A percentile compares a stretch with the other conserved stretches of the same genome.
Conservation (phyloP, 2,888 invertebrate species). For the Lapara coniferarum region DNA sequence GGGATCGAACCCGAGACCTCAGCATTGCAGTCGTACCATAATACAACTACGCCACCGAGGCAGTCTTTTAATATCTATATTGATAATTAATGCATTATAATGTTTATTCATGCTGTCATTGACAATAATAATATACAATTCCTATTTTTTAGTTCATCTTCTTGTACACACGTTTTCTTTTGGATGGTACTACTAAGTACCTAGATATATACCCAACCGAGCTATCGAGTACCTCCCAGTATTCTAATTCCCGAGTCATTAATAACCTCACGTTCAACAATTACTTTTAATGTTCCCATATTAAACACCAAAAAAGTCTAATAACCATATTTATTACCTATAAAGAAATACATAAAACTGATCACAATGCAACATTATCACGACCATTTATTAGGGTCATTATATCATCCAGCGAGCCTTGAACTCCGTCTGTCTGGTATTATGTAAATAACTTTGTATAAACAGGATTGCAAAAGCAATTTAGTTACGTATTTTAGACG, state of each 20-base stretch:
- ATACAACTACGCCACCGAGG: no score
- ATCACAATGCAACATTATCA: slow-evolving; percentile 32
- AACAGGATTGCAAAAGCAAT: slow-evolving; percentile 30
- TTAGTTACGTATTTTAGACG: slow-evolving; percentile 16
- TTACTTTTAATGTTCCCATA: background rate
- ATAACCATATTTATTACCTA: background rate
- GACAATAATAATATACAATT: no score
- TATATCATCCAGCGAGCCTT: slow-evolving; percentile 46
- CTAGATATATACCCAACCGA: no score
- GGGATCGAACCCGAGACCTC: no score
- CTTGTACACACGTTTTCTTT: no score
- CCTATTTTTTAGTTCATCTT: no score
- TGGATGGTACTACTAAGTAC: no score
- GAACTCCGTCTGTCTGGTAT: slow-evolving; percentile 40
- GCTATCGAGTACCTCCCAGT: background rate
- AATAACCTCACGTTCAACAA: slow-evolving; percentile 4
- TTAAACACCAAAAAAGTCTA: background rate
- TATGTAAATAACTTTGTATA: slow-evolving; percentile 32
- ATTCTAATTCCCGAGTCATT: background rate
- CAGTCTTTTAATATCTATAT: no score
- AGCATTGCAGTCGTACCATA: no score
- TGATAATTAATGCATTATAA: no score
- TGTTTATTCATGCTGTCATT: no score
- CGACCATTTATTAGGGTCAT: slow-evolving; percentile 34
- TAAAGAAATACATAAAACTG: slow-evolving; percentile 31